Percentiles rank a stretch among this genome's conserved stretches.
phyloP scores from a whole-genome alignment of 2,113 vertebrate species.

The Heterochromis multidens region DNA sequence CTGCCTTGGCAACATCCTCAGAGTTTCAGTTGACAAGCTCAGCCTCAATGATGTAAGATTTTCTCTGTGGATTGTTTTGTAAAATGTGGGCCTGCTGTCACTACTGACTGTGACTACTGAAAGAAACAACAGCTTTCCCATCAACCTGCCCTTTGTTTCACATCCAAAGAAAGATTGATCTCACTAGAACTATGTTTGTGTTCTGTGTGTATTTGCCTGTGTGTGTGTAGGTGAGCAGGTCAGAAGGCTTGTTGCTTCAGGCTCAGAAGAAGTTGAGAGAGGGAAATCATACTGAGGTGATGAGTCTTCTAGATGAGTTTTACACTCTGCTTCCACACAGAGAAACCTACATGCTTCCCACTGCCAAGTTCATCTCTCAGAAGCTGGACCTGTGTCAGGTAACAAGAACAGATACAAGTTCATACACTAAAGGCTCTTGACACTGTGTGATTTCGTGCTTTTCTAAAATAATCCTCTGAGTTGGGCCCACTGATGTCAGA shows the following conservation, averaged over 20 bases:
- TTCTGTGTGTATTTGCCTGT: background rate
- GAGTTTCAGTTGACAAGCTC: conserved; percentile 69
- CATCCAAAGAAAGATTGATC: background rate
- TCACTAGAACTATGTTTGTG: background rate
- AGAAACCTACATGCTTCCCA: background rate
- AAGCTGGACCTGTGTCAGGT: conserved; percentile 87
- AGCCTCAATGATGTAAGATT: conserved; percentile 82
- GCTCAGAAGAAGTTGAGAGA: conserved; percentile 67
- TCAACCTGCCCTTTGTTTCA: background rate
- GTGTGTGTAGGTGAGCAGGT: conserved; percentile 78
- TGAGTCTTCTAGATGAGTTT: conserved; percentile 69
- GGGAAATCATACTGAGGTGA: background rate
- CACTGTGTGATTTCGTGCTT: background rate
- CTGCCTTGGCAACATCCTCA: conserved; percentile 67
- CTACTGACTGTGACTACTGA: background rate
- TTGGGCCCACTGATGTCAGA: background rate
- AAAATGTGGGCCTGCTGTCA: background rate
- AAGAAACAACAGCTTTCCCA: background rate
- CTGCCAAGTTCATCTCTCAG: conserved; percentile 67
- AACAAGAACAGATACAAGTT: background rate
- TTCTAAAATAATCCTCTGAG: background rate
- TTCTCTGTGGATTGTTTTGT: background rate
- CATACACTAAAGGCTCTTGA: background rate
- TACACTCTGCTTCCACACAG: conserved; percentile 70
- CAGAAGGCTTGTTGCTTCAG: conserved; percentile 80